Percentiles rank a stretch among this genome's conserved stretches.
Conservation (phyloP, 1,140 invertebrate species). For the Berghia stephanieae region DNA sequence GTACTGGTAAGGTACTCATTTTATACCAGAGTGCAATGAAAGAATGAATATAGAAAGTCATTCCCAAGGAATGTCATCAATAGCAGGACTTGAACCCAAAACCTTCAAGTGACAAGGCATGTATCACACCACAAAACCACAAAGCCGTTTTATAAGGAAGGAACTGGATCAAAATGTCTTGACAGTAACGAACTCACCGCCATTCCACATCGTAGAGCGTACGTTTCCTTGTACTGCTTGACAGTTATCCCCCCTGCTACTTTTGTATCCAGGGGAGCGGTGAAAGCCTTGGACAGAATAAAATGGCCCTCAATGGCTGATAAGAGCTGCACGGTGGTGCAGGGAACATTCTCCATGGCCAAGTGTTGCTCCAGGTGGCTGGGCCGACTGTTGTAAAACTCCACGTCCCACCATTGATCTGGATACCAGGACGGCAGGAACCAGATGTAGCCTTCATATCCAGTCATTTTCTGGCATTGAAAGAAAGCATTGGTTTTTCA, state of each 20-base stretch:
- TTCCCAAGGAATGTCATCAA: too few relatives aligned
- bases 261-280: conserved; percentile 65
- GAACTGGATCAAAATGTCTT: too few relatives aligned
- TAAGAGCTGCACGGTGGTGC: conserved; percentile 74
- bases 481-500: background rate
- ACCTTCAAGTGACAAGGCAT: too few relatives aligned
- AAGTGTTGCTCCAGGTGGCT: conserved; percentile 34
- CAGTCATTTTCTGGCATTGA: conserved; percentile 71
- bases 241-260: conserved; percentile 62
- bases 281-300: conserved; percentile 76
- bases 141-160: background rate
- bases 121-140: too few relatives aligned
- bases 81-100: too few relatives aligned
- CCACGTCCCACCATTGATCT: conserved; percentile 76
- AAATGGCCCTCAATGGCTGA: conserved; percentile 81
- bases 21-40: too few relatives aligned
- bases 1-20: too few relatives aligned
- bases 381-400: conserved; percentile 71
- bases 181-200: conserved; percentile 44
- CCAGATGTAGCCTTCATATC: conserved; percentile 80
- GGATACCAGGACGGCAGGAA: conserved; percentile 81
- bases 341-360: conserved; percentile 67
- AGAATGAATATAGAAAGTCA: too few relatives aligned
- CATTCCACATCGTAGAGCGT: conserved; percentile 47
- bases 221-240: conserved; percentile 62